Conservation (phyloP, 2,888 invertebrate species). For the Apotomis turbidana region DNA sequence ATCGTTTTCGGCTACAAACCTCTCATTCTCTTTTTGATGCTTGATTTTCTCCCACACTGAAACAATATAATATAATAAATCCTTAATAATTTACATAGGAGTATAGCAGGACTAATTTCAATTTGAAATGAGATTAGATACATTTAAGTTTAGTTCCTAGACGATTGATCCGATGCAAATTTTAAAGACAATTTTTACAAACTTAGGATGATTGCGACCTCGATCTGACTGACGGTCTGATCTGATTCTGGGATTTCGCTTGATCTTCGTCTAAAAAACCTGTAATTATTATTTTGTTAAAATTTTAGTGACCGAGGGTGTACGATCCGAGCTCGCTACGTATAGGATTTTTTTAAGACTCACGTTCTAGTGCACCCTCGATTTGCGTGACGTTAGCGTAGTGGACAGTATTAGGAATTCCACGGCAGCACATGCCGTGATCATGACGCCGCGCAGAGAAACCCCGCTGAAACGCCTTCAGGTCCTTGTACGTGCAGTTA, state of each 20-base stretch:
- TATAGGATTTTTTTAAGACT: slow-evolving; percentile 62
- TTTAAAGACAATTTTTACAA: no score
- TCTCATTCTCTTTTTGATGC: slow-evolving; percentile 96
- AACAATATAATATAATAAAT: slow-evolving; percentile 55
- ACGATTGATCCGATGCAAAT: no score
- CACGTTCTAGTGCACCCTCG: slow-evolving; percentile 97
- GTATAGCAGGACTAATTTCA: no score
- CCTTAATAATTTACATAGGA: background rate
- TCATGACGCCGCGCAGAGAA: slow-evolving; percentile 97
- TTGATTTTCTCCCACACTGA: slow-evolving; percentile 99
- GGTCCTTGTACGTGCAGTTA: slow-evolving; percentile 95
- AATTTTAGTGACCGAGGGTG: no score
- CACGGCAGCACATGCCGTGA: slow-evolving; percentile 99
- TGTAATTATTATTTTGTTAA: no score
- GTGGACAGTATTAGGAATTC: slow-evolving; percentile 99
- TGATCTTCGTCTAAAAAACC: slow-evolving; percentile 59
- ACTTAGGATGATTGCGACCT: slow-evolving; percentile 97
- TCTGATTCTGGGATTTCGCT: slow-evolving; percentile 99
- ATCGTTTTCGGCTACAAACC: slow-evolving; percentile 98
- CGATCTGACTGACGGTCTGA: slow-evolving; percentile 99
- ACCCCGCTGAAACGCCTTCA: slow-evolving; percentile 99
- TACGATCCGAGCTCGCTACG: no score
- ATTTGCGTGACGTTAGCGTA: slow-evolving; percentile 99
- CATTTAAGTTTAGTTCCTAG: no score
- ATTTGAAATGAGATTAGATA: no score